Base-by-base conservation (phyloP, 2,888 invertebrate genomes). In the Polietes domitor region DNA sequence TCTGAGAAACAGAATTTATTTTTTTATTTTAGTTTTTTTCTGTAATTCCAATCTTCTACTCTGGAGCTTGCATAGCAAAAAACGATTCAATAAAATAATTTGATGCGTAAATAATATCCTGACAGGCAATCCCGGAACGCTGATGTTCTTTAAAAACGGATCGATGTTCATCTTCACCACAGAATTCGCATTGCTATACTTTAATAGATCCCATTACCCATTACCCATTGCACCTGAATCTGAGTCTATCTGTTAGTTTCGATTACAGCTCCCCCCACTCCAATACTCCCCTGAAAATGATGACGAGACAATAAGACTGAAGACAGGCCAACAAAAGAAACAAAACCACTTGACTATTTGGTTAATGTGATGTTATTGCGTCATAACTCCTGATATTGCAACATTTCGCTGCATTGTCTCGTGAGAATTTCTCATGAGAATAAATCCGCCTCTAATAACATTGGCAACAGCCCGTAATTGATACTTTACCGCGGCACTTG, bases 361-460 rank as follows among this genome's bases (percentile, higher is more conserved):
- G 58, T 82, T 61, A 53, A 55, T 24, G 28, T 73, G 47, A 43
- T 43, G 71, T 78, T 74, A 77, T 81, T 84, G 84, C 81, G 78
- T 75, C 53, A 84, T 84, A 84, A 84, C 50, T 78, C 78, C 78
- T 43, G 19, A 47, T 79, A 63, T 81, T 81, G 84, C 84, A 84
- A 81, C 55, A 79, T 79, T 47, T 75, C 50, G 10, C 41, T 50
- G 19, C 61, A 74, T 83, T 80, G 73, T 80, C 72, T 10, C 15
- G 61, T n/a, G 12, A 28, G 21, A 70, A 58, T 28, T 77, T 74
- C 80, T 75, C 83, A 77, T 68, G 73, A 12, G 15, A 26, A 17
- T 26, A 21, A 43, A 26, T 65, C 21, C n/a, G 15, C 9, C 9
- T 43, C 72, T 19, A 17, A 50, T 43, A 47, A 70, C 55, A 73